Conservation (phyloP, 2,888 invertebrate genomes). For the Lepeophtheirus nordmannii region DNA sequence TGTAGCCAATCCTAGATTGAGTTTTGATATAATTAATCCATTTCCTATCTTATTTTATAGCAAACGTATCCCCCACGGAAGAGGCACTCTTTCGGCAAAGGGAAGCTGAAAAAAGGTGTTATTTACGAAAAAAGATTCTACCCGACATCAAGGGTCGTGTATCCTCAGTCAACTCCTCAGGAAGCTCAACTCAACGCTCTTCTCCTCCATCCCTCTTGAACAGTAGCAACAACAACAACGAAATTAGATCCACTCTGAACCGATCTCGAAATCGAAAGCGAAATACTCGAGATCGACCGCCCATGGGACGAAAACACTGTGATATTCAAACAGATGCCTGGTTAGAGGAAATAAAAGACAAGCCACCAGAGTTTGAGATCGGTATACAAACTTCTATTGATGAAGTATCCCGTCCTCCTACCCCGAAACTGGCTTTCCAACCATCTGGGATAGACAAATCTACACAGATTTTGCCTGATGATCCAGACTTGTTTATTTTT, state of each 20-base stretch:
- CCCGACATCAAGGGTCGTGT: not conserved
- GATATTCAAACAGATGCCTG: slow-evolving; percentile 8
- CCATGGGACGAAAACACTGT: not conserved
- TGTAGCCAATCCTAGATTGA: not conserved
- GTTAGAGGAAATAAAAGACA: not conserved
- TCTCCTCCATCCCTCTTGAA: not conserved
- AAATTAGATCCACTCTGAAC: not conserved
- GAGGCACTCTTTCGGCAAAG: not conserved
- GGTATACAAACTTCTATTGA: not conserved
- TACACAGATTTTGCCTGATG: slow-evolving; percentile 16
- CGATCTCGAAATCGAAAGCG: slow-evolving; percentile 1
- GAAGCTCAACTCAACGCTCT: slow-evolving; percentile 1
- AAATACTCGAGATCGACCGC: not conserved
- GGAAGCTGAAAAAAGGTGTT: not conserved
- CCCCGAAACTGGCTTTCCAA: not conserved
- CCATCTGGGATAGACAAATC: not conserved
- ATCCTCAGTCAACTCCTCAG: not conserved
- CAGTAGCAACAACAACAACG: not conserved
- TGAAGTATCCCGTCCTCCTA: not conserved
- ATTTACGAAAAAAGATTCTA: not conserved
- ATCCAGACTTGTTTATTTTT: slow-evolving; percentile 13
- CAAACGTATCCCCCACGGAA: slow-evolving; percentile 4
- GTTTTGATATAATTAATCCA: not conserved
- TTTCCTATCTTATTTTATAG: not conserved
- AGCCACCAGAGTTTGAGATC: not conserved